phyloP scores from a whole-genome alignment of 2,888 invertebrate genomes.

The Halictus ligatus region DNA sequence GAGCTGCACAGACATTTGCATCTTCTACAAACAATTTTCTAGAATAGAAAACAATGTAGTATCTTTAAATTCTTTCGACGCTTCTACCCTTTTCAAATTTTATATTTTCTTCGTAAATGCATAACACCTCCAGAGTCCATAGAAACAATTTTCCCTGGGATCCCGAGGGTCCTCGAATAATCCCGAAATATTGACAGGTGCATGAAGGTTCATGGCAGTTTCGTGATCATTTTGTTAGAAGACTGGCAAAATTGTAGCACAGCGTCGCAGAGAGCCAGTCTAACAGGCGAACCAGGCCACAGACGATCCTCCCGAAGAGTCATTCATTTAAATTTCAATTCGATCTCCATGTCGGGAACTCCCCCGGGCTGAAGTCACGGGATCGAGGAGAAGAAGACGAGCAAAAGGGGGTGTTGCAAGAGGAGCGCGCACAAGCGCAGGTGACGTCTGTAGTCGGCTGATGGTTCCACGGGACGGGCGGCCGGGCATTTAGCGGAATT shows the following conservation, averaged over 20 bases:
- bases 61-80: no score
- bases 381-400: conserved; percentile 5
- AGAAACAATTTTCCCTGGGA: no score
- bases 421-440: background rate
- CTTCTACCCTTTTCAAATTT: no score
- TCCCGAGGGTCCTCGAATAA: no score
- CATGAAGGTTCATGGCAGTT: no score
- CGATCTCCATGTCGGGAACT: conserved; percentile 35
- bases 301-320: background rate
- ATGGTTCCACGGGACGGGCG: background rate
- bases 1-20: no score
- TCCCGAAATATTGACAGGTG: no score
- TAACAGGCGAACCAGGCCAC: background rate
- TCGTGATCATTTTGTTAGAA: background rate
- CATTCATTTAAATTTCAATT: conserved; percentile 51
- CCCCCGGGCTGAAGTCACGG: background rate
- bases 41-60: no score
- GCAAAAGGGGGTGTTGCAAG: background rate
- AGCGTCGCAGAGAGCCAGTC: background rate
- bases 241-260: conserved; percentile 7
- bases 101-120: no score
- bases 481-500: conserved; percentile 40
- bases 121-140: no score
- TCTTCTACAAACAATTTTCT: no score
- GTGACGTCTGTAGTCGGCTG: background rate